Evolutionary conservation across 2,113 vertebrate genomes (phyloP).

Genomic region (Sterrhoptilus dennistouni): DNA sequence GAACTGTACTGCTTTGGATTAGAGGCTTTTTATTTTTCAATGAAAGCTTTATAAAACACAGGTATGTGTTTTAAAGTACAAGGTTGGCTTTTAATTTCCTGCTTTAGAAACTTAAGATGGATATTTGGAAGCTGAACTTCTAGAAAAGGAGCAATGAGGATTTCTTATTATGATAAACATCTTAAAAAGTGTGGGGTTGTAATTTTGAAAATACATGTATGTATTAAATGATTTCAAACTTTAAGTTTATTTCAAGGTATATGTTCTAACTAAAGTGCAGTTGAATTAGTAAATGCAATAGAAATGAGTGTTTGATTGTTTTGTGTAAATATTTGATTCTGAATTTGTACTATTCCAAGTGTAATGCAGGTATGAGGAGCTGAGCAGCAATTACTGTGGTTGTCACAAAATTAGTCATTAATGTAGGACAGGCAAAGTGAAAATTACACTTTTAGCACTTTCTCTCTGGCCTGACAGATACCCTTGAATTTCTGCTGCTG

Average conservation of each 20-base stretch:
- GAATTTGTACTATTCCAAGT: neutral
- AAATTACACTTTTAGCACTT: neutral
- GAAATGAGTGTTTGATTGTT: neutral
- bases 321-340: neutral
- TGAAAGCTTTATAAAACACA: neutral
- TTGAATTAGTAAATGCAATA: neutral
- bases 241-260: neutral
- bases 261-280: neutral
- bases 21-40: neutral
- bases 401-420: neutral
- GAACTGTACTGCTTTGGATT: neutral
- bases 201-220: neutral
- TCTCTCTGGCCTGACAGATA: neutral
- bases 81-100: neutral
- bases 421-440: neutral
- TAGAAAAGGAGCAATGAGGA: neutral
- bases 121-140: neutral
- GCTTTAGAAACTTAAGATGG: neutral
- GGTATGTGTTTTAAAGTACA: neutral
- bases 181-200: neutral
- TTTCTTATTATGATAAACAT: neutral
- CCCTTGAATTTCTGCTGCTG: neutral
- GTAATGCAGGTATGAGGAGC: neutral
- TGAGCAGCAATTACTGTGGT: neutral
- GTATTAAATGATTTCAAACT: neutral